Conservation (phyloP, 2,113 vertebrate species). For the Ranitomeya variabilis region DNA sequence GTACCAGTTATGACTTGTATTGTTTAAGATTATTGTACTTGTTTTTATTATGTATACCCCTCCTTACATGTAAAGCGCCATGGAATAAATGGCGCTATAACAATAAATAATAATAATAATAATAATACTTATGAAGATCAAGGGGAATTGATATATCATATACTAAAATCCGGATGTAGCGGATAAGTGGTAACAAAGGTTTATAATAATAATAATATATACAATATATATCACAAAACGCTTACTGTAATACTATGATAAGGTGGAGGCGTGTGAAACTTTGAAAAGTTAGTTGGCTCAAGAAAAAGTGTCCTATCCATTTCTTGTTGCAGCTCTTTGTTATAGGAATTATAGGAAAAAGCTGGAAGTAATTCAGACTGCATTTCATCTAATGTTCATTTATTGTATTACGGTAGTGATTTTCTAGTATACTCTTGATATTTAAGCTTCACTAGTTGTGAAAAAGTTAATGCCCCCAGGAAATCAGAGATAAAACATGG, state of each 20-base stretch:
- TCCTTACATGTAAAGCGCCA: too few species aligned
- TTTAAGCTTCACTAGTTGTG: neutral
- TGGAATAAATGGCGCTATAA: too few species aligned
- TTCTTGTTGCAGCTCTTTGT: neutral
- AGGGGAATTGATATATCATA: too few species aligned
- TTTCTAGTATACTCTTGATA: neutral
- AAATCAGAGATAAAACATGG: conserved; percentile 22
- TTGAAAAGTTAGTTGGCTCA: neutral
- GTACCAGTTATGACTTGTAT: too few species aligned
- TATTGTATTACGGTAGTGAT: neutral
- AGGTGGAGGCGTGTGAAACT: neutral
- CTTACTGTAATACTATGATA: neutral
- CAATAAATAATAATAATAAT: too few species aligned
- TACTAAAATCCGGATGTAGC: too few species aligned
- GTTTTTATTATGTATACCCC: too few species aligned
- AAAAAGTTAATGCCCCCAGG: conserved; percentile 35
- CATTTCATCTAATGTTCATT: neutral
- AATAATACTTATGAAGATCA: too few species aligned
- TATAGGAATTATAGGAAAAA: neutral
- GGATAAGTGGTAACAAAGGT: too few species aligned
- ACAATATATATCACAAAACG: too few species aligned
- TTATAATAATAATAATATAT: too few species aligned
- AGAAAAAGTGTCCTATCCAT: neutral
- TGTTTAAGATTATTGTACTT: too few species aligned
- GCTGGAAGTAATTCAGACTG: neutral